Evolutionary conservation across 2,797 vertebrate species (phyloP).

Genomic region (Onychomys torridus): DNA sequence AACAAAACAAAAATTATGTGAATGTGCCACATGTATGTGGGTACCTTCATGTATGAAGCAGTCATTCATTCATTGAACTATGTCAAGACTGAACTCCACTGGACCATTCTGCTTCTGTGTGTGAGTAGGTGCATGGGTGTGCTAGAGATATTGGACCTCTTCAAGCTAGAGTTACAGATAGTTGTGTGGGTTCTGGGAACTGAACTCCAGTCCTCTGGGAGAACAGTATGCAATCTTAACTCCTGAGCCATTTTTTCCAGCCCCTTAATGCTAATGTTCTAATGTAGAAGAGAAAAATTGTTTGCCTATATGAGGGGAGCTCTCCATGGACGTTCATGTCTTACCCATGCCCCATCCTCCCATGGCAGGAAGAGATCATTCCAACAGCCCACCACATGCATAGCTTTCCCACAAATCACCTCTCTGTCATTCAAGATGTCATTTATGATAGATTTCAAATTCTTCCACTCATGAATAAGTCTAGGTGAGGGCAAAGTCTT

Average conservation of each 20-base stretch:
- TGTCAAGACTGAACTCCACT: not conserved
- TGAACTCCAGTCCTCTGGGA: not conserved
- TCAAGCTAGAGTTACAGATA: not conserved
- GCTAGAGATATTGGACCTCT: not conserved
- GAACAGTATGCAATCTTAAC: not conserved
- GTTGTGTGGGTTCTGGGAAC: not conserved
- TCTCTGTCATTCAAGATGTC: conserved; percentile 10
- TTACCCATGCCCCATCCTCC: not conserved
- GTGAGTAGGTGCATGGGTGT: not conserved
- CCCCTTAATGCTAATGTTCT: not conserved
- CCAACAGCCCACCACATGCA: not conserved
- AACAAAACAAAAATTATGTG: not conserved
- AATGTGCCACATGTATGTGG: not conserved
- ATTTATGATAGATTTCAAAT: conserved; percentile 62
- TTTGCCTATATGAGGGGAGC: not conserved
- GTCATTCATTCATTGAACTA: not conserved
- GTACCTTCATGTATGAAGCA: not conserved
- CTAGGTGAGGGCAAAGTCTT: conserved; percentile 25
- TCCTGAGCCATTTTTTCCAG: not conserved
- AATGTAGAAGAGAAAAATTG: not conserved
- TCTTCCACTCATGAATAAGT: conserved; percentile 71
- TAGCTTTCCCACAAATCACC: conserved; percentile 34
- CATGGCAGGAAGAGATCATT: not conserved
- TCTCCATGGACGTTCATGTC: not conserved
- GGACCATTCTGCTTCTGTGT: not conserved